phyloP scores from a whole-genome alignment of 2,888 invertebrate species.

The Chaitophorus viminalis region DNA sequence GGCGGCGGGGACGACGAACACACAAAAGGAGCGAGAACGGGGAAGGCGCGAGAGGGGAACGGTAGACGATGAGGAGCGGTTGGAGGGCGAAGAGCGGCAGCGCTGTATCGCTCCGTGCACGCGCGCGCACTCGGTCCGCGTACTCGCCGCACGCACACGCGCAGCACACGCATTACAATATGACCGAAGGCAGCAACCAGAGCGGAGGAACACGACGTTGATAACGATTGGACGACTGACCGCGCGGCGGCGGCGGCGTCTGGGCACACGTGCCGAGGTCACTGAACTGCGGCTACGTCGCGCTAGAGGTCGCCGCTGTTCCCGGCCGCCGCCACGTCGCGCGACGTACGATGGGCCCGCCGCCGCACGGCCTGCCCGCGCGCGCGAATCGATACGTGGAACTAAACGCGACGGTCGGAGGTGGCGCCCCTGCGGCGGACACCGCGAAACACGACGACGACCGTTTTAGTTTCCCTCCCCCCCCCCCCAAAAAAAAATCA shows the following conservation, averaged over 20 bases:
- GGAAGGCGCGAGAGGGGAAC: too few species aligned
- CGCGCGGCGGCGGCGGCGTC: constrained; percentile 31
- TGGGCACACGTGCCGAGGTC: constrained; percentile 60
- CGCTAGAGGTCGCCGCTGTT: constrained; percentile 49
- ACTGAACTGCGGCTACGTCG: constrained; percentile 49
- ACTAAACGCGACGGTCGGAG: background rate
- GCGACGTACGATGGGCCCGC: background rate
- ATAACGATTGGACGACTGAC: constrained; percentile 51
- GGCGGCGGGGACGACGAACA: too few species aligned
- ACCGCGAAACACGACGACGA: too few species aligned
- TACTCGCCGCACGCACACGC: too few species aligned
- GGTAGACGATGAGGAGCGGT: too few species aligned
- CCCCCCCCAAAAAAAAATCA: too few species aligned
- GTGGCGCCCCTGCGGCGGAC: constrained; percentile 19
- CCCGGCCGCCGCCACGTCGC: background rate
- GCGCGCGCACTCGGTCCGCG: too few species aligned
- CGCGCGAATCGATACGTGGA: constrained; percentile 44
- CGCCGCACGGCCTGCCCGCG: background rate
- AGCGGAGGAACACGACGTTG: background rate
- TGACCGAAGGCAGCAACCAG: background rate
- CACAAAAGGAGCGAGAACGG: too few species aligned
- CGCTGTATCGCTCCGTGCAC: too few species aligned
- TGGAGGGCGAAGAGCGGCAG: too few species aligned
- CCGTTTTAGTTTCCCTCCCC: background rate
- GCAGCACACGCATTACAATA: too few species aligned